Conservation (phyloP, 2,113 vertebrate genomes). For the Micronycteris hirsuta region DNA sequence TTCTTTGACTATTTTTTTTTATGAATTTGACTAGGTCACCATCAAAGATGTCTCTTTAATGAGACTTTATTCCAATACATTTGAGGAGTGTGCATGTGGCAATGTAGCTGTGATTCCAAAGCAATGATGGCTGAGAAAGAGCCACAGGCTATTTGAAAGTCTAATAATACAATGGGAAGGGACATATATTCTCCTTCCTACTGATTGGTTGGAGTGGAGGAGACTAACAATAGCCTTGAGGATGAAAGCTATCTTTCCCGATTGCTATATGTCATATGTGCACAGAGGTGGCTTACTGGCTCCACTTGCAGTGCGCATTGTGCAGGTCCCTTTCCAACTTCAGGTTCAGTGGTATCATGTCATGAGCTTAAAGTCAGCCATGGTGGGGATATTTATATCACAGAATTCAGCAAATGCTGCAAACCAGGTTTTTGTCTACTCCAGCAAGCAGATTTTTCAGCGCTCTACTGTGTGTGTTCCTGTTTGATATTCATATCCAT, state of each 20-base stretch:
- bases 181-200: neutral
- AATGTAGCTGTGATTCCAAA: neutral
- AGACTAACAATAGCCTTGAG: neutral
- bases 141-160: neutral
- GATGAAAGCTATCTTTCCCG: neutral
- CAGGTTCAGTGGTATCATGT: neutral
- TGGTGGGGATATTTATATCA: neutral
- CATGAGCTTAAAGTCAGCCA: neutral
- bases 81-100: neutral
- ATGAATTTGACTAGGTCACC: neutral
- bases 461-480: neutral
- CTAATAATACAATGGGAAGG: neutral
- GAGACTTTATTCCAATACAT: neutral
- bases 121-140: neutral
- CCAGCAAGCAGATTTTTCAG: neutral
- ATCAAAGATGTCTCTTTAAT: neutral
- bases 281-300: neutral
- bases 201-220: neutral
- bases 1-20: neutral
- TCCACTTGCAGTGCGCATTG: neutral
- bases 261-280: accelerated
- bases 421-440: neutral
- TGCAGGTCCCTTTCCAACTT: neutral
- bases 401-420: neutral
- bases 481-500: neutral